Base-by-base conservation (phyloP, 2,888 invertebrate species). In the Drosophila ochracea region DNA sequence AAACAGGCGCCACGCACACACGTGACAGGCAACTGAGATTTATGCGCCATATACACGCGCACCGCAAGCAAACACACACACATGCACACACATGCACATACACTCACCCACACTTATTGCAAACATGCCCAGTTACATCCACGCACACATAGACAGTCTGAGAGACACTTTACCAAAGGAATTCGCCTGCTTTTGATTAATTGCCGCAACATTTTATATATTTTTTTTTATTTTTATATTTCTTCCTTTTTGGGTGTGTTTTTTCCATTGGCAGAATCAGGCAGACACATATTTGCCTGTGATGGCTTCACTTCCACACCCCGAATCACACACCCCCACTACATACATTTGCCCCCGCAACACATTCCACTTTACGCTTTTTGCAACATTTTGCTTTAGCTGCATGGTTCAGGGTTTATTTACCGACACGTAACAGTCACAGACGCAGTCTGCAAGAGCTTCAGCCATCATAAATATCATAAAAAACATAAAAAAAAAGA, bases 131-230 rank as follows among this genome's bases (percentile, higher is more conserved):
- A 61, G 55, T 71, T 58, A 72, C 60, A 66, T 59, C 62, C 63
- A 33, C 54, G 63, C 49, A 64, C 55, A 70, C 73, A 71, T 58
- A 58, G 55, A 49, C 59, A 65, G 37, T 49, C 65, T 72, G 55
- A 77, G 73, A 78, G 76, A 86, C 73, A 79, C 73, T 80, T 80
- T 82, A 76, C 78, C 60, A 80, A 77, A 80, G 83, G 77, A 87
- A 91, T 91, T 84, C 89, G 73, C 73, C 80, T 90, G 81, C 89
- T 86, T 90, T 89, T 90, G 89, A 91, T 89, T 90, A 86, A 91
- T 91, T 91, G 89, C 84, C 81, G 84, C 84, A 77, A 84, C 90
- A 90, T 90, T 90, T 90, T 89, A 78, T 89, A 78, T 89, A 76
- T 73, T 68, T 67, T 57, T 28, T 49, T 28, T 49, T 35, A 47